Evolutionary conservation across 2,888 invertebrate species (phyloP).

Genomic region (Strigamia crassipes): DNA sequence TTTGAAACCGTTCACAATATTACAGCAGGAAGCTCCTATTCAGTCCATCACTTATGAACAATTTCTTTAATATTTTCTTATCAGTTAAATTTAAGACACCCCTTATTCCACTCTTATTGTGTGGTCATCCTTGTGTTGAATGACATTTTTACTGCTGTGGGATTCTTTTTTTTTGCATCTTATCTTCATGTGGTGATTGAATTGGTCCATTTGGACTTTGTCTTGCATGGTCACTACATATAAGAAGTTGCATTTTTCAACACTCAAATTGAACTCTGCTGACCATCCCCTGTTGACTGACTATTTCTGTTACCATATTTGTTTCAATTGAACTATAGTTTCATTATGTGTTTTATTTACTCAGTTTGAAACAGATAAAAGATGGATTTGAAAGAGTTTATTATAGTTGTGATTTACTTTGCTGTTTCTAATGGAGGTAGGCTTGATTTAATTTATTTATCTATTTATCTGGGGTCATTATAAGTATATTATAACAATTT

Average conservation of each 20-base stretch:
- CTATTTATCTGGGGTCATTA: too few relatives aligned
- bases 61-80: not conserved
- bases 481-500: not conserved
- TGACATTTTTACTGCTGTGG: not conserved
- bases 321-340: not conserved
- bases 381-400: not conserved
- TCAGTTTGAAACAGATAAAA: not conserved
- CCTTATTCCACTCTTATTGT: not conserved
- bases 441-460: not conserved
- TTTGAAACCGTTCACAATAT: not conserved
- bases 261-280: not conserved
- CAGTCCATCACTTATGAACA: not conserved
- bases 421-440: not conserved
- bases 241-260: not conserved
- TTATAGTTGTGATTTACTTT: not conserved
- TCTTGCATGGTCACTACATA: not conserved
- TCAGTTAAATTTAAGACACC: not conserved
- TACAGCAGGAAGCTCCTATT: not conserved
- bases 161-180: not conserved
- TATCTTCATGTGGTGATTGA: not conserved
- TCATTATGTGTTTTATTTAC: not conserved
- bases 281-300: too few relatives aligned
- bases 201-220: not conserved
- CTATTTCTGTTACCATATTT: too few relatives aligned
- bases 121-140: not conserved